Base-by-base conservation (phyloP, 1,140 invertebrate genomes). In the Drosophila kikkawai region DNA sequence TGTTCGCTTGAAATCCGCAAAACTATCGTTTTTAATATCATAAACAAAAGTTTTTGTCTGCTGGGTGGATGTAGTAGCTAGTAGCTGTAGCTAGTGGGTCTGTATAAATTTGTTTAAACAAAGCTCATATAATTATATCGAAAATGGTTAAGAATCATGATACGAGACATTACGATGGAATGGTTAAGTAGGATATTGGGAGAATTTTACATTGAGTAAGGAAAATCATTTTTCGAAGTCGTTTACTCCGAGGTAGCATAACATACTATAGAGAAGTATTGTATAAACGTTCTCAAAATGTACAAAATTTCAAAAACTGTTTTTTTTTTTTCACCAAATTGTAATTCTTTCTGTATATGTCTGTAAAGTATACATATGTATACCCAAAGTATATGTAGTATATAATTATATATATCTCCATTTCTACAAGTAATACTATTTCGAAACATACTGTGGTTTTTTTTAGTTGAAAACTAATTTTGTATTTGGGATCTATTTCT, bases 111-210 rank as follows among this genome's bases (percentile, higher is more conserved):
- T 32, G 0, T 7, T 13, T 4, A 15, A n/a, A 4, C 1, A 4
- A n/a, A 29, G 0, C 0, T 15, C 4, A 15, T 22, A 6, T 11
- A 11, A 8, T 17, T 4, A 45, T 11, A 42, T n/a, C 4, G 41
- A 42, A 42, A n/a, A 17, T 0, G 41, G 8, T 17, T 42, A 42
- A 17, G n/a, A 41, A 8, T 2, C 2, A 1, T 22, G 22, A 22
- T 22, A 22, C 22, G 22, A 22, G 22, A 37, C 13, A 8, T n/a
- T 41, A n/a, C 7, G 8, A 41, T 7, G 15, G 39, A 41, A 41
- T n/a, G 15, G 7, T n/a, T 0, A n/a, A n/a, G 0, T 15, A 41
- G 15, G n/a, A n/a, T 8, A n/a, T 7, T n/a, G 0, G 0, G 9
- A 36, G 2, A 11, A 36, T 37, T 5, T 5, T 4, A 37, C 3